Evolutionary conservation across 2,888 invertebrate genomes (phyloP), one percentile per base, ranked within the genome.

Genomic region (Ditylenchus weischeri): DNA sequence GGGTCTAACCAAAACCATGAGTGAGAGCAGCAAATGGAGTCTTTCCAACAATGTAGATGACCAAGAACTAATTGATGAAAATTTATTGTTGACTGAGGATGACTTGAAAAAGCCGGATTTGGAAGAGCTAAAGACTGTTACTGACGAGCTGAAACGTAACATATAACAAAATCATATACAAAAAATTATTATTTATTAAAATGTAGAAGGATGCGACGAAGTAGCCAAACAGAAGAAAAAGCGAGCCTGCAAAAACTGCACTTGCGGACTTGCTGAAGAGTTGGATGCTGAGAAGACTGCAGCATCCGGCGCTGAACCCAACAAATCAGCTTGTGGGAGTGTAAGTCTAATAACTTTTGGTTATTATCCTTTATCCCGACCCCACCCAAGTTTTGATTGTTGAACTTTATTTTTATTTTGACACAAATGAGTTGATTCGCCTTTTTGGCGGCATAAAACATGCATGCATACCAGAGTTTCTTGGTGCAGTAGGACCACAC

Each of bases 181-280:
- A 23, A 29, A 59, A 29, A 59, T 29, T 43, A 29, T 8, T 10
- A 36, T 59, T 59, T 59, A 10, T 13, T 2, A 23, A 59, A 29
- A 19, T n/a, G 3, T 13, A 59, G 59, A 35, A n/a, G 36, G 36
- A 19, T 59, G 59, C 8, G 59, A 35, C n/a, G 59, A 59, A 8
- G 43, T 5, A 13, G 59, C 29, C 19, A 59, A 59, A 29, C 71
- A 91, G 0, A 92, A 92, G 0, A 91, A 93, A 84, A 88, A 91
- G 68, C 94, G 93, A 85, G 95, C 98, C 0, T 98, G 98, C 82
- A 98, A 96, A 78, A 91, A 98, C 84, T 99, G 98, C 84, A 89
- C 90, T 0, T 99, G 98, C 85, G 98, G 98, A 0, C 86, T 99
- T 68, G 95, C 95, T 4, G 95, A 96, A 76, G 93, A 95, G 84